These are phyloP conservation scores for Eumaeus atala DNA, from an alignment of 1,140 invertebrate genomes.

Conservation along the genomic window DNA sequence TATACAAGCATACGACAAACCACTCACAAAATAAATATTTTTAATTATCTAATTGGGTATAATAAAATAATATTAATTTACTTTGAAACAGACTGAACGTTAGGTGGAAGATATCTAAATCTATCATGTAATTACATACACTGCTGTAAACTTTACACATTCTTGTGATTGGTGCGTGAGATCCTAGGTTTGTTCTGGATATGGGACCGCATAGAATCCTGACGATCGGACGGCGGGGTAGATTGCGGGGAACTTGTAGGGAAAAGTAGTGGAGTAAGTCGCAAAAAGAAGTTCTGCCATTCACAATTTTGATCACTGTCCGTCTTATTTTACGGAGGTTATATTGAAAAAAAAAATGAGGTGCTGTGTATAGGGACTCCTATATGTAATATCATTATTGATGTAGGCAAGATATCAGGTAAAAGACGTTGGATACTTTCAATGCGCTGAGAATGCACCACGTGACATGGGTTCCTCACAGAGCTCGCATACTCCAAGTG, in stretches of 20 bases:
- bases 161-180: too few species aligned
- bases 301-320: background rate
- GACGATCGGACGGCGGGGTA: too few species aligned
- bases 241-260: background rate
- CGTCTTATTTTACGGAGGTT: background rate
- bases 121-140: too few species aligned
- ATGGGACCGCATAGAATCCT: too few species aligned
- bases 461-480: background rate
- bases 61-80: too few species aligned
- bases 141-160: too few species aligned
- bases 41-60: too few species aligned
- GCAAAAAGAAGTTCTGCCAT: background rate
- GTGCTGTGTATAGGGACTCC: background rate
- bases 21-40: too few species aligned
- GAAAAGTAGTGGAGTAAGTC: background rate
- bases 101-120: too few species aligned
- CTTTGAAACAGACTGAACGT: too few species aligned
- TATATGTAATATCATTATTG: background rate
- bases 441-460: background rate
- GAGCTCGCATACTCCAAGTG: background rate
- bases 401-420: background rate
- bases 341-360: background rate
- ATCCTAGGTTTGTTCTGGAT: too few species aligned
- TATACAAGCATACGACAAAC: too few species aligned
- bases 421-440: background rate